Evolutionary conservation across 2,888 invertebrate genomes (phyloP), one percentile per base, ranked within the genome.

Genomic region (Lepidonotus clava): DNA sequence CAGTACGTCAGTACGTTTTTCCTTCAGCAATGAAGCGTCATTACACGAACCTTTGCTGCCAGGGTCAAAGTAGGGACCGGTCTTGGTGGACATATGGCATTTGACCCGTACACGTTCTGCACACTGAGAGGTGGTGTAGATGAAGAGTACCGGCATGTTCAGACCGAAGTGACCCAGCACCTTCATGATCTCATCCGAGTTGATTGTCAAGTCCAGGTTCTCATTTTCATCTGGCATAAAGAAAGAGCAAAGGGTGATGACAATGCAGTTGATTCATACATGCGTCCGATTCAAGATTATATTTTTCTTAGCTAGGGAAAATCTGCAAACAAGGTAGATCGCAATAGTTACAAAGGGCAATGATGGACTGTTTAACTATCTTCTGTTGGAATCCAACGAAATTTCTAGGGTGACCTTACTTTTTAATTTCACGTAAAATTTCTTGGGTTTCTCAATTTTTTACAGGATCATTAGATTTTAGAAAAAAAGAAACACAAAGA

Each of bases 121-220:
- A 92, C 96, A 96, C 76, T 95, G 95, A 85, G 96, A 96, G 90
- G 96, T 95, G 24, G 97, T 96, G 91, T 97, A 97, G 90, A 98
- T 95, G 94, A 98, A 97, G 90, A 98, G 95, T 0, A 97, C 96
- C 6, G 97, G 97, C 93, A 97, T 95, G 0, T 95, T 94, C 94
- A 96, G 96, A 2, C 96, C 96, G 95, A 97, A 97, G 95, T 97
- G 96, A 77, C 96, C 96, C 90, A 85, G 18, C 14, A 88, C 41
- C 38, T 61, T 56, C 40, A 67, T 51, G 8, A 88, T 34, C 32
- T 88, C 88, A 2, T 66, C 46, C 8, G 38, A 24, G n/a, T 38
- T 21, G 18, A 87, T 76, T 67, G 38, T n/a, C 51, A 84, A 38
- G 21, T 84, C 84, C 66, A 56, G 14, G 14, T 18, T 61, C 34